Percentiles rank a stretch among this genome's conserved stretches.
Evolutionary conservation across 1,140 invertebrate species (phyloP).

Genomic region (Megalopta genalis): DNA sequence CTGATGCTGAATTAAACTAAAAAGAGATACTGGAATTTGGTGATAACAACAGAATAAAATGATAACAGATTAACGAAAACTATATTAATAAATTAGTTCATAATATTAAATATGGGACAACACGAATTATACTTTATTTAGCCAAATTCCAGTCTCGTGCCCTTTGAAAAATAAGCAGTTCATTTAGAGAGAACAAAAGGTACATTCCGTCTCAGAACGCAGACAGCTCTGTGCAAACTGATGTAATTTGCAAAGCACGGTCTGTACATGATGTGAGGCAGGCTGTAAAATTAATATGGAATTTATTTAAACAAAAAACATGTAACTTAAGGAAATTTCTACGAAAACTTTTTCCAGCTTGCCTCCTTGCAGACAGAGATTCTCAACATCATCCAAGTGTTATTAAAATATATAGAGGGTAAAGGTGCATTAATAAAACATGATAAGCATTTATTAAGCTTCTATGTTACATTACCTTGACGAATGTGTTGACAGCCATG

Average conservation of each 20-base stretch:
- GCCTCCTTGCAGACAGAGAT: slow-evolving; percentile 68
- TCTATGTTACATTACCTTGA: slow-evolving; percentile 88
- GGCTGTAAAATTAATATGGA: slow-evolving; percentile 64
- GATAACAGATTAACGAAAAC: slow-evolving; percentile 6
- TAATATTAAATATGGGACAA: slow-evolving; percentile 3
- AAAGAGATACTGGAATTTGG: slow-evolving; percentile 68
- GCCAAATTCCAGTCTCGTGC: slow-evolving; percentile 79
- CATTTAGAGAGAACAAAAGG: slow-evolving; percentile 62
- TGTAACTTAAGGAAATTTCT: slow-evolving; percentile 20
- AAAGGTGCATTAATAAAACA: slow-evolving; percentile 74
- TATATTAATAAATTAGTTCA: slow-evolving; percentile 13
- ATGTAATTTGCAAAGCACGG: slow-evolving; percentile 74
- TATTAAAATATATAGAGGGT: slow-evolving; percentile 68
- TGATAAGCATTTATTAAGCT: slow-evolving; percentile 52
- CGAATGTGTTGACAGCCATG: slow-evolving; percentile 99
- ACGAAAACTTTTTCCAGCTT: slow-evolving; percentile 63
- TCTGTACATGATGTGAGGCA: slow-evolving; percentile 71
- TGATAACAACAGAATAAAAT: slow-evolving; percentile 24
- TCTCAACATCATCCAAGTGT: slow-evolving; percentile 68
- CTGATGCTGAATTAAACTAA: slow-evolving; percentile 44
- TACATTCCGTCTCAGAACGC: slow-evolving; percentile 76
- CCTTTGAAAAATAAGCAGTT: slow-evolving; percentile 80
- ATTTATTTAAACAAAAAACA: slow-evolving; percentile 45
- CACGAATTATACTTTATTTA: slow-evolving; percentile 14
- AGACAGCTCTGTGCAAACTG: slow-evolving; percentile 76